A percentile compares a stretch with the other conserved stretches of the same genome.
phyloP scores from a whole-genome alignment of 2,113 vertebrate genomes.

The Apodemus sylvaticus region DNA sequence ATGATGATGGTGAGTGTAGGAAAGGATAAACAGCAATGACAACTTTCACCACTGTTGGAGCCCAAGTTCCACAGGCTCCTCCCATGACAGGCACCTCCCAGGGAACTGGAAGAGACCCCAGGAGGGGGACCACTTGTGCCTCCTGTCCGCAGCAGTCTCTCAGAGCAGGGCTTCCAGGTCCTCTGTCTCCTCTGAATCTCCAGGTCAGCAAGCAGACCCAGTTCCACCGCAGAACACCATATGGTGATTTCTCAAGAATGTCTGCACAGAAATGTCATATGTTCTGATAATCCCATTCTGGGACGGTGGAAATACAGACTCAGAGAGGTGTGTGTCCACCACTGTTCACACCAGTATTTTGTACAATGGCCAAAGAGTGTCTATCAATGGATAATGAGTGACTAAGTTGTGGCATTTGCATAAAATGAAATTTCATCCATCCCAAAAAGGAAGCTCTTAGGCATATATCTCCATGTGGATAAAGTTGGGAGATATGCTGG shows the following conservation, averaged over 20 bases:
- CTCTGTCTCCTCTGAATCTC: slow-evolving; percentile 72
- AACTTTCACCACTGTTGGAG: background rate
- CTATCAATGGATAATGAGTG: background rate
- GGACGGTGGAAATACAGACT: background rate
- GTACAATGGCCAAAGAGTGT: background rate
- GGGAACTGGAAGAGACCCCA: slow-evolving; percentile 77
- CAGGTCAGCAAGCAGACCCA: background rate
- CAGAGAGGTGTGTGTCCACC: background rate
- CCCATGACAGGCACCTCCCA: too few relatives aligned
- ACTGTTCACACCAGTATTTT: background rate
- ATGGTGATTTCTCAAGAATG: background rate
- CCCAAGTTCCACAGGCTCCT: slow-evolving; percentile 83
- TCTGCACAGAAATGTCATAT: background rate
- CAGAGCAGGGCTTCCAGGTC: background rate
- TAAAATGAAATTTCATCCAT: background rate
- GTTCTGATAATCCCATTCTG: background rate
- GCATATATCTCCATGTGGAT: background rate
- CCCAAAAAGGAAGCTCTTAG: background rate
- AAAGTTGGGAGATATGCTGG: background rate
- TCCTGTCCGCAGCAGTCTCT: slow-evolving; percentile 65
- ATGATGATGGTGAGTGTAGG: background rate
- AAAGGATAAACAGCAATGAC: background rate
- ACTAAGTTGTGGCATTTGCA: background rate
- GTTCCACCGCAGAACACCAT: background rate
- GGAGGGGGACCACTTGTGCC: slow-evolving; percentile 79